Evolutionary conservation across 2,888 invertebrate genomes (phyloP).

Genomic region (Psococerastis gibbosa): DNA sequence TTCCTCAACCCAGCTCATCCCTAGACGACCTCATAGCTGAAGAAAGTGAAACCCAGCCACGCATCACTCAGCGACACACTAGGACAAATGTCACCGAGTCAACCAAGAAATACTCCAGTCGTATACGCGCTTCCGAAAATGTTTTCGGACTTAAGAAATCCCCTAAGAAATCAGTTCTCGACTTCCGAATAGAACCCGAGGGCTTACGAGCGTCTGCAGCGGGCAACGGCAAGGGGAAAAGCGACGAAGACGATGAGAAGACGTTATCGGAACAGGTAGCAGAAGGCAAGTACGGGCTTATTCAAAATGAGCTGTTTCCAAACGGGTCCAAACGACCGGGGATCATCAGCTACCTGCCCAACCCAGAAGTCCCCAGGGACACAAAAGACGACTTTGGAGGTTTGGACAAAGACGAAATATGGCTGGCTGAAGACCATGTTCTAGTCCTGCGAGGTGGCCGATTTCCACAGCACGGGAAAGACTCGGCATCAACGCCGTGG

Average conservation of each 20-base stretch:
- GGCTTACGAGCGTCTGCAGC: neutral
- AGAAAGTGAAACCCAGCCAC: neutral
- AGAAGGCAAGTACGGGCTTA: conserved; percentile 76
- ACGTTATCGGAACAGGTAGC: conserved; percentile 76
- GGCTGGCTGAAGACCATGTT: conserved; percentile 77
- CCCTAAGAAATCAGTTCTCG: neutral
- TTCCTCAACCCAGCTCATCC: neutral
- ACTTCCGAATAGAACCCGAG: neutral
- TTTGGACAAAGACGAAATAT: conserved; percentile 66
- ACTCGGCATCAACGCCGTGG: conserved; percentile 30
- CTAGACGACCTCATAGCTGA: neutral
- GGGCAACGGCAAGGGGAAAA: conserved; percentile 13
- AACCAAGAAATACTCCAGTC: neutral
- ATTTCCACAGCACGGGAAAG: conserved; percentile 25
- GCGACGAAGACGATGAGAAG: conserved; percentile 55
- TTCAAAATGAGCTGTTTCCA: conserved; percentile 61
- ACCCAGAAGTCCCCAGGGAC: conserved; percentile 64
- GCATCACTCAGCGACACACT: neutral
- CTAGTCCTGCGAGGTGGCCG: conserved; percentile 62
- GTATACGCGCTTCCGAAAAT: neutral
- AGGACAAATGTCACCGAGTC: neutral
- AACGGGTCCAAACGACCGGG: conserved; percentile 52
- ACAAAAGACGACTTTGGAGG: conserved; percentile 64
- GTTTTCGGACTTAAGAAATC: neutral
- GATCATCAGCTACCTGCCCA: conserved; percentile 60